These are phyloP conservation scores for Archegozetes longisetosus DNA, from an alignment of 1,140 invertebrate genomes.

Conservation along the genomic window DNA sequence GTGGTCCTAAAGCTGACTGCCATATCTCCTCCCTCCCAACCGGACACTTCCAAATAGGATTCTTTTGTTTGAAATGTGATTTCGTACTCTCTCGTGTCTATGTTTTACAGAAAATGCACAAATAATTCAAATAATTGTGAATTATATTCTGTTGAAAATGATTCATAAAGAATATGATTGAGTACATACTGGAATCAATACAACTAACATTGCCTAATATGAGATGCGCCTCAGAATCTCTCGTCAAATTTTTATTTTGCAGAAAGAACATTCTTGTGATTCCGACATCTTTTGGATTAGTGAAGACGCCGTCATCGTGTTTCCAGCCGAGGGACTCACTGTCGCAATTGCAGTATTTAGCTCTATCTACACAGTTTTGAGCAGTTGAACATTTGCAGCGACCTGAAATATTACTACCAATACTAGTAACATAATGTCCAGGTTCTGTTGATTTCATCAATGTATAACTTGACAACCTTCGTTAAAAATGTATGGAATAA, in stretches of 20 bases:
- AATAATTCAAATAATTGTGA: not conserved
- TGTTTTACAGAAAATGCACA: constrained; percentile 21
- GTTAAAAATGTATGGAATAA: too few species aligned
- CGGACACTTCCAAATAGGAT: constrained; percentile 76
- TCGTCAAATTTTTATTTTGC: constrained; percentile 60
- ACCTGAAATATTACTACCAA: constrained; percentile 17
- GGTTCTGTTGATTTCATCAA: constrained; percentile 69
- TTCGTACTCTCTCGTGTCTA: constrained; percentile 77
- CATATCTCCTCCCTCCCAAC: constrained; percentile 77
- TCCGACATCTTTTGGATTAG: constrained; percentile 56
- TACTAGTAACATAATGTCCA: constrained; percentile 28
- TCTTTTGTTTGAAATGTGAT: constrained; percentile 82
- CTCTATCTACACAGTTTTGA: constrained; percentile 56
- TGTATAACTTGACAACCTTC: constrained; percentile 63
- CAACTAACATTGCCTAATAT: constrained; percentile 77
- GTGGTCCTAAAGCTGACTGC: constrained; percentile 83
- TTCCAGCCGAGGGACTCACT: constrained; percentile 61
- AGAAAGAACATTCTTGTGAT: constrained; percentile 77
- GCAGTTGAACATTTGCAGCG: constrained; percentile 37
- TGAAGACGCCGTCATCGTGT: constrained; percentile 68
- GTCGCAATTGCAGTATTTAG: constrained; percentile 67
- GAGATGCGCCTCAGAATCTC: constrained; percentile 63
- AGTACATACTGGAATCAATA: constrained; percentile 69
- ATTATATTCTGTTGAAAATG: too few species aligned
- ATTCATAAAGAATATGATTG: constrained; percentile 10